Evolutionary conservation across 1,140 invertebrate genomes (phyloP), one percentile per base, ranked within the genome.

Genomic region (Aphidius gifuensis): DNA sequence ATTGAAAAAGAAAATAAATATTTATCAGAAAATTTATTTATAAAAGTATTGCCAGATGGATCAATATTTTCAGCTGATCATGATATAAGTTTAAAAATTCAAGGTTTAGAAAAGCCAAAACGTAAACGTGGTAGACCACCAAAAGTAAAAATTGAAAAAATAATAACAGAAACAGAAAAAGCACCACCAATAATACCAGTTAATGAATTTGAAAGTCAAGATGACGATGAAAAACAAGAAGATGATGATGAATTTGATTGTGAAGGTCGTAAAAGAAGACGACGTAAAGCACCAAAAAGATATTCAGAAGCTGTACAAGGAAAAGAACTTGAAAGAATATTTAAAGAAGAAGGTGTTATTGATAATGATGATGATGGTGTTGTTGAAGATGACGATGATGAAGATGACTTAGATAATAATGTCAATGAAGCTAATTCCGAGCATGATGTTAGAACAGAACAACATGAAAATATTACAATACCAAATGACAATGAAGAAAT

Each of bases 291-390:
- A 51, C 88, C 88, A 5, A 84, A 84, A 67, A 81, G 87, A 69
- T 89, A 83, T 67, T 84, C 83, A 67, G 87, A 88, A 80, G 84
- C 83, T 64, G 85, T 90, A 11, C 87, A 88, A 82, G 89, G 88
- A 1, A 88, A 88, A 77, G 89, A 91, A 79, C 75, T 91, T 49
- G 88, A 90, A 69, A 81, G 85, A 69, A 88, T 91, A 67, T 87
- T 90, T 60, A 84, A 84, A 68, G 86, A 90, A 70, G 87, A 88
- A 77, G 88, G 88, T 39, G 85, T 90, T 4, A 86, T 85, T 58
- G 88, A 88, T 67, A 86, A 84, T 42, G 83, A 85, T 60, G 85
- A 83, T 42, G 72, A 74, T 21, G 73, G 64, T 65, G 61, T 69
- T 39, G 23, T 63, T 8, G 86, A 84, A 40, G 82, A 85, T 59